A percentile compares a stretch with the other conserved stretches of the same genome.
phyloP scores from a whole-genome alignment of 2,797 vertebrate species.

The Cossypha heuglini region DNA sequence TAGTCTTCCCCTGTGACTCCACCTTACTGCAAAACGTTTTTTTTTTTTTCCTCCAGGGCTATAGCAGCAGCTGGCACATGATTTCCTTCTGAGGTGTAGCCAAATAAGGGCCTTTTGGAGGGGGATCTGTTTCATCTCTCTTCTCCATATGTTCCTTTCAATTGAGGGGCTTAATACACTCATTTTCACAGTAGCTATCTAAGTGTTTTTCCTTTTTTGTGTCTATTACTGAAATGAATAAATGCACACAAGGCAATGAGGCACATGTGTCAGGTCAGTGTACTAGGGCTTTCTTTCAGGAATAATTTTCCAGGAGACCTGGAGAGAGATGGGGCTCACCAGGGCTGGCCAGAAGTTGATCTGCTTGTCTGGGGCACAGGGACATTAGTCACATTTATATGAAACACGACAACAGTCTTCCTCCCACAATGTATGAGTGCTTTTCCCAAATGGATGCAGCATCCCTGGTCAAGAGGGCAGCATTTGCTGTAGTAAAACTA shows the following conservation, averaged over 20 bases:
- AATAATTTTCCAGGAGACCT: not conserved
- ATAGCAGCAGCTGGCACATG: constrained; percentile 38
- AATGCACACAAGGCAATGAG: not conserved
- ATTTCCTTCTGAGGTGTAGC: constrained; percentile 55
- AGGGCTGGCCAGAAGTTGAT: not conserved
- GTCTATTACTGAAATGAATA: constrained; percentile 5
- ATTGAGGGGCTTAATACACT: constrained; percentile 11
- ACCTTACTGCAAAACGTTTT: not conserved
- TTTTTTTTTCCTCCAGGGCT: constrained; percentile 11
- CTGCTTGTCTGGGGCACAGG: not conserved
- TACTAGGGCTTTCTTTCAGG: not conserved
- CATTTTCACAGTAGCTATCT: constrained; percentile 44
- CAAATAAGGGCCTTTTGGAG: constrained; percentile 49
- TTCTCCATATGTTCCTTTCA: constrained; percentile 47
- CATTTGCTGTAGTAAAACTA: not conserved
- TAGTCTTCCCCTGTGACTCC: not conserved
- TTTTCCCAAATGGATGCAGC: not conserved
- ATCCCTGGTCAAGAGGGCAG: not conserved
- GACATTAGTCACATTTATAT: not conserved
- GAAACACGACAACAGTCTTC: not conserved
- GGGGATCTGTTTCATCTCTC: constrained; percentile 37
- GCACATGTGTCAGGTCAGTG: not conserved
- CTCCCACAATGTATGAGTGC: fast-evolving
- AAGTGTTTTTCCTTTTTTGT: not conserved
- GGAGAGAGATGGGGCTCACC: not conserved